A percentile compares a stretch with the other conserved stretches of the same genome.
phyloP scores from a whole-genome alignment of 2,113 vertebrate genomes.

The Narcine bancroftii region DNA sequence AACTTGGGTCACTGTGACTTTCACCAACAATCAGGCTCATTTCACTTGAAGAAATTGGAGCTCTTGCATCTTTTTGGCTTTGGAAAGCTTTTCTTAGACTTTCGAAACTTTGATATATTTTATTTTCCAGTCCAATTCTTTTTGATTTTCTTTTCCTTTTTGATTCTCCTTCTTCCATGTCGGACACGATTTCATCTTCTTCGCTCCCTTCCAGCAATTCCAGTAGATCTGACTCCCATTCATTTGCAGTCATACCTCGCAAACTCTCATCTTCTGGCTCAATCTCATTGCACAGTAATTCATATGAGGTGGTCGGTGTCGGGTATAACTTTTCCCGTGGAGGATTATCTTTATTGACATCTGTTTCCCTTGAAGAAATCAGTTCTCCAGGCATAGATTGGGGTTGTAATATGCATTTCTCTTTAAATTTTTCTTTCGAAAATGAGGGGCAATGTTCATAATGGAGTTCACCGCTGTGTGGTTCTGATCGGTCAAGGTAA shows the following conservation, averaged over 20 bases:
- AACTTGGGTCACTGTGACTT: conserved; percentile 48
- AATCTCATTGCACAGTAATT: conserved; percentile 18
- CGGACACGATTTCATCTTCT: background rate
- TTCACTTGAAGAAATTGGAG: conserved; percentile 30
- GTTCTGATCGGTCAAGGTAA: conserved; percentile 27
- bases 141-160: background rate
- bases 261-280: background rate
- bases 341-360: background rate
- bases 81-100: conserved; percentile 30
- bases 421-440: background rate
- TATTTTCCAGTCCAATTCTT: background rate
- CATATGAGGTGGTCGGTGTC: background rate
- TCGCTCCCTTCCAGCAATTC: conserved; percentile 37
- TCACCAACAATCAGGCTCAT: conserved; percentile 46
- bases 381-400: background rate
- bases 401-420: background rate
- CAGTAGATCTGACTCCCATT: conserved; percentile 44
- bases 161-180: background rate
- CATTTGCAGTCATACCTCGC: background rate
- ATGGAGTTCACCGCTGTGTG: background rate
- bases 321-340: background rate
- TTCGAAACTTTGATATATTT: conserved; percentile 17
- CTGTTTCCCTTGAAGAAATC: background rate
- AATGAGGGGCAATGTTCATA: background rate
- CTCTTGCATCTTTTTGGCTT: background rate